These are phyloP conservation scores for Pseudorectes ferrugineus DNA, from an alignment of 2,113 vertebrate genomes.

Conservation along the genomic window DNA sequence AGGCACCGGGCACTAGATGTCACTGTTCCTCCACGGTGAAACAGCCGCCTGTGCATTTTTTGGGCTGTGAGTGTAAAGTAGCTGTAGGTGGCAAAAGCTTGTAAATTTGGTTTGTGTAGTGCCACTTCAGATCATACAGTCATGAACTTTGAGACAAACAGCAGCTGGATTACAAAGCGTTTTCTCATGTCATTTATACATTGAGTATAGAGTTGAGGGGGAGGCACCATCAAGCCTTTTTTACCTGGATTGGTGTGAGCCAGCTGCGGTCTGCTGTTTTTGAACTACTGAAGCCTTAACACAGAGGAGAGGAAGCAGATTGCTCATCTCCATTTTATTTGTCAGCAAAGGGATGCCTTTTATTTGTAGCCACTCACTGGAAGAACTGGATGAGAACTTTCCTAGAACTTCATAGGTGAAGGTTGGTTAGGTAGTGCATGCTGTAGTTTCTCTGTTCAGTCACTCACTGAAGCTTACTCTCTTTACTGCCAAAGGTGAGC, in stretches of 20 bases:
- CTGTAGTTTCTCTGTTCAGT: neutral
- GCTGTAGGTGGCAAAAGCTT: neutral
- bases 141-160: neutral
- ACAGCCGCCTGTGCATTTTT: slow-evolving; percentile 33
- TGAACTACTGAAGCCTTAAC: neutral
- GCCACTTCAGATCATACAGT: neutral
- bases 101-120: neutral
- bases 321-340: neutral
- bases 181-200: neutral
- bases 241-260: neutral
- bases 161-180: neutral
- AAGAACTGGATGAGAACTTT: neutral
- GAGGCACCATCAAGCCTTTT: neutral
- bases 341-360: neutral
- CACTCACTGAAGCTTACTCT: neutral
- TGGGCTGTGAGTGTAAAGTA: slow-evolving; percentile 44
- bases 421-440: neutral
- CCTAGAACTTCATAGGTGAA: neutral
- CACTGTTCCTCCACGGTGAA: slow-evolving; percentile 41
- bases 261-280: neutral
- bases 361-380: neutral
- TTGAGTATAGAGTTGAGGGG: neutral
- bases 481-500: neutral
- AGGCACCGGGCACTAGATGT: slow-evolving; percentile 61
- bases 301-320: neutral